Percentiles rank a stretch among this genome's conserved stretches.
phyloP scores from a whole-genome alignment of 1,140 invertebrate species.

The Orchesella cincta region DNA sequence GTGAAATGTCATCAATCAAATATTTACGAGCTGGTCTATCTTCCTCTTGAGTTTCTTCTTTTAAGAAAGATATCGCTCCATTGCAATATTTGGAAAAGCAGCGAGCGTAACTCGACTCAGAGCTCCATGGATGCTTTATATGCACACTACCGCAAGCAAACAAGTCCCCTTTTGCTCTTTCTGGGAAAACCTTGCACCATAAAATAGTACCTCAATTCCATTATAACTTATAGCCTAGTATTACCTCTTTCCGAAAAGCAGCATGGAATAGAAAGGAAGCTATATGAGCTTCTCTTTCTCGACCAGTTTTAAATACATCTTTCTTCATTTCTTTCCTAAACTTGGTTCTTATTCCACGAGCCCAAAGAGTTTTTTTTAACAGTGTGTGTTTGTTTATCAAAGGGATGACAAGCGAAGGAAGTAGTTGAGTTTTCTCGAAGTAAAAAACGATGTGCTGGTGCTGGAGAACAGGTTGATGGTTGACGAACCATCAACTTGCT shows the following conservation, averaged over 20 bases:
- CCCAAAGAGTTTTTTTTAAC: not conserved
- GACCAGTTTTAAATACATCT: conserved; percentile 18
- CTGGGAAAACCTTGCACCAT: not conserved
- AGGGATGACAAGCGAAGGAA: not conserved
- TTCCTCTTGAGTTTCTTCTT: conserved; percentile 15
- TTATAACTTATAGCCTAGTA: too few species aligned
- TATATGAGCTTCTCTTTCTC: not conserved
- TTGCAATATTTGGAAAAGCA: conserved; percentile 5
- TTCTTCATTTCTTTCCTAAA: conserved; percentile 13
- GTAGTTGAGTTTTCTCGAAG: too few species aligned
- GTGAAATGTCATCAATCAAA: conserved; percentile 44
- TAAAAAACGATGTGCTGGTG: not conserved
- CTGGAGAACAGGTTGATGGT: not conserved
- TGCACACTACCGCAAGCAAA: not conserved
- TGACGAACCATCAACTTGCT: conserved; percentile 13
- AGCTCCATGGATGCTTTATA: not conserved
- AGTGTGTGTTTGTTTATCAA: not conserved
- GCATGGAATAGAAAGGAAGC: not conserved
- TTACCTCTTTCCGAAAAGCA: not conserved
- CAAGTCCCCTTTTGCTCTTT: not conserved
- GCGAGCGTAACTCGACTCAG: not conserved
- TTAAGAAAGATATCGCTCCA: not conserved
- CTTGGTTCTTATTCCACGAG: not conserved
- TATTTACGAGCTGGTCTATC: conserved; percentile 39
- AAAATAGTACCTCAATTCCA: not conserved